These are phyloP conservation scores for Palythoa heliodiscus DNA, from an alignment of 92 coral and sea anemone genomes.

Conservation along the genomic window DNA sequence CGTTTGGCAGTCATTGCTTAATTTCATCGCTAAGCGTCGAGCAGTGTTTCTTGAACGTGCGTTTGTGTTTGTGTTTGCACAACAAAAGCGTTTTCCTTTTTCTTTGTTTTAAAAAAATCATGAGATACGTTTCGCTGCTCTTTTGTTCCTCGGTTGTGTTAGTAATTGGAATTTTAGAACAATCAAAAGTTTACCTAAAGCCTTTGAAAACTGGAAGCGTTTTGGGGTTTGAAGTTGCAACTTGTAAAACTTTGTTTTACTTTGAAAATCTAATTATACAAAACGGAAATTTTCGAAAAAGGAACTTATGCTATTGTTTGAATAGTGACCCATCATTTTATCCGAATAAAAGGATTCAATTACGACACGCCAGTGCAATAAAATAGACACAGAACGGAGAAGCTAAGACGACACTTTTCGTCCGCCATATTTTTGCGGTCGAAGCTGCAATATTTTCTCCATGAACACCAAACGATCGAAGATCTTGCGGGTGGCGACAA, in stretches of 20 bases:
- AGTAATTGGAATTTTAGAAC: background rate
- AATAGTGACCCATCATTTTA: background rate
- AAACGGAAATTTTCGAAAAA: background rate
- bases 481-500: slow-evolving; percentile 50
- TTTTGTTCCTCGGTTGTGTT: background rate
- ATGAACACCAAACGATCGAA: slow-evolving; percentile 44
- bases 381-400: background rate
- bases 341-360: background rate
- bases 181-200: background rate
- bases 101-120: slow-evolving; percentile 14
- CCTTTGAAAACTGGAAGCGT: background rate
- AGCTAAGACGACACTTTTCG: background rate
- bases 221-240: background rate
- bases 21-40: background rate
- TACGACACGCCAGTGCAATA: too few species aligned
- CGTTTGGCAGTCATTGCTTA: slow-evolving; percentile 6
- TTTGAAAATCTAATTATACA: background rate
- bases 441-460: slow-evolving; percentile 18
- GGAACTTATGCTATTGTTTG: background rate
- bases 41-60: slow-evolving; percentile 21
- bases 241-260: background rate
- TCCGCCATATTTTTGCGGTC: slow-evolving; percentile 28
- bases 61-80: slow-evolving; percentile 42
- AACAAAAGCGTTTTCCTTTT: slow-evolving; percentile 16
- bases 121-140: slow-evolving; percentile 32